Conservation (phyloP, 2,113 vertebrate species). For the Dipodomys ordii region DNA sequence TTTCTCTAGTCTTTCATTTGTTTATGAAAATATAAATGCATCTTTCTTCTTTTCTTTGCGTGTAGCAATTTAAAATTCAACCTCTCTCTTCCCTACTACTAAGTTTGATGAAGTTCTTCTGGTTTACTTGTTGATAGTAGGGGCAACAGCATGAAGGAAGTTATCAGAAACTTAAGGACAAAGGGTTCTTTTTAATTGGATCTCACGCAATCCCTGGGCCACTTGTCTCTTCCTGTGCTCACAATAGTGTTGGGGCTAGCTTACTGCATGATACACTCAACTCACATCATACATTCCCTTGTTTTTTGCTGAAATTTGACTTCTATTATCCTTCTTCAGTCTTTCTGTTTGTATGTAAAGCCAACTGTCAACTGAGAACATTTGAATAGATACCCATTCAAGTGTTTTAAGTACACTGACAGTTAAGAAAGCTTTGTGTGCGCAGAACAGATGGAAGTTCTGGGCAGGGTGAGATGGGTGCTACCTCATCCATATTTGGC, state of each 20-base stretch:
- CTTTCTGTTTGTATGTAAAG: conserved; percentile 12
- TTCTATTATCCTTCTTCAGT: not conserved
- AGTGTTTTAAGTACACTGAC: not conserved
- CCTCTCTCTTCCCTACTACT: not conserved
- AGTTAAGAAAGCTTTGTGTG: conserved; percentile 2
- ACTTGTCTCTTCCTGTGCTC: not conserved
- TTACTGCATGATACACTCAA: not conserved
- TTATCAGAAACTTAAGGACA: not conserved
- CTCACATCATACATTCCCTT: not conserved
- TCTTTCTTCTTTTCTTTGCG: not conserved
- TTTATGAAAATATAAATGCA: not conserved
- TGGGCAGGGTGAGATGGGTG: not conserved
- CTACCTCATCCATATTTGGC: conserved; percentile 10
- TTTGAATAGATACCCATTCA: not conserved
- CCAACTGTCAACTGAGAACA: not conserved
- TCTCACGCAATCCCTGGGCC: not conserved
- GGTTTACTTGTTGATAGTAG: not conserved
- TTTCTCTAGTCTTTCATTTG: not conserved
- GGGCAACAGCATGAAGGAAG: not conserved
- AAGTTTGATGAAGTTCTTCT: not conserved
- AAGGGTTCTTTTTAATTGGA: not conserved
- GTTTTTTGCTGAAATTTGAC: not conserved
- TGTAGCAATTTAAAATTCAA: not conserved
- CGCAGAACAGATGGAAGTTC: conserved; percentile 38
- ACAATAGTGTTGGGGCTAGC: not conserved